A percentile compares a stretch with the other conserved stretches of the same genome.
Conservation (phyloP, 2,113 vertebrate genomes). For the Stegastes partitus region DNA sequence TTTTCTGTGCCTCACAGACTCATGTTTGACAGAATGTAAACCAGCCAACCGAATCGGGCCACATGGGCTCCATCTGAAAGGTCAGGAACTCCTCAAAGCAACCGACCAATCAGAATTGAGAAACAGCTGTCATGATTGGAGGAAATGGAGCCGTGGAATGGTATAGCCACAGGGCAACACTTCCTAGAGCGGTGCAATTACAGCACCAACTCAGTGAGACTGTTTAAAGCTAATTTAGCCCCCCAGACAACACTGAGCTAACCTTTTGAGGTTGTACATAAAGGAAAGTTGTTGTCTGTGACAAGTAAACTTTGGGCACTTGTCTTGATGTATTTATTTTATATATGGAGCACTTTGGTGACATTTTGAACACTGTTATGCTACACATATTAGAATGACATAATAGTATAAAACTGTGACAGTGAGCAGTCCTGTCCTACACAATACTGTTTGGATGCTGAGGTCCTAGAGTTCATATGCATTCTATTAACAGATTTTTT, state of each 20-base stretch:
- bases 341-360: not conserved
- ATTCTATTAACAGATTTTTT: not conserved
- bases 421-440: not conserved
- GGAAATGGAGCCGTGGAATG: constrained; percentile 32
- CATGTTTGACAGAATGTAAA: constrained; percentile 80
- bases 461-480: not conserved
- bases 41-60: constrained; percentile 74
- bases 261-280: constrained; percentile 40
- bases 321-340: constrained; percentile 21
- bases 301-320: constrained; percentile 39
- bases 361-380: not conserved
- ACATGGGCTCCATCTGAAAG: constrained; percentile 76
- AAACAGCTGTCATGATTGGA: constrained; percentile 66
- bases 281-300: constrained; percentile 18
- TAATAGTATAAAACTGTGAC: not conserved
- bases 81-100: constrained; percentile 69
- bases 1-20: constrained; percentile 70
- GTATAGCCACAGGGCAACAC: constrained; percentile 55
- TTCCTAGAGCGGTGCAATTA: constrained; percentile 61
- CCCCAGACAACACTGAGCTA: constrained; percentile 29
- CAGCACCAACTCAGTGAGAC: constrained; percentile 53
- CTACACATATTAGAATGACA: not conserved
- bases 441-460: too few relatives aligned
- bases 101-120: constrained; percentile 67
- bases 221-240: constrained; percentile 59